A percentile compares a stretch with the other conserved stretches of the same genome.
phyloP scores from a whole-genome alignment of 2,888 invertebrate genomes.

The Augiades crinisus region DNA sequence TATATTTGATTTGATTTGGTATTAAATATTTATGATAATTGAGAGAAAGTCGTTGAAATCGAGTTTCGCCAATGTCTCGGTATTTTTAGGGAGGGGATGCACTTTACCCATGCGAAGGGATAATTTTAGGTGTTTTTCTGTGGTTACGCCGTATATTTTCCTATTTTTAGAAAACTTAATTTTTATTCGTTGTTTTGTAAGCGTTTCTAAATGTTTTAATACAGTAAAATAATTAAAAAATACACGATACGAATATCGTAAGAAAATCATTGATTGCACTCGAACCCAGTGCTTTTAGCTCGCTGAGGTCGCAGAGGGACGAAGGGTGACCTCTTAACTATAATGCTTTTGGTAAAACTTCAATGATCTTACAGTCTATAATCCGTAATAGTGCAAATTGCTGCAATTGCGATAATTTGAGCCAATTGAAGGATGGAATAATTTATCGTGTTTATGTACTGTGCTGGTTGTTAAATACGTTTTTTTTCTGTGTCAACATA shows the following conservation, averaged over 20 bases:
- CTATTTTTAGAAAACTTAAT: not conserved
- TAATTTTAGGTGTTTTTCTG: slow-evolving; percentile 66
- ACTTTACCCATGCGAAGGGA: slow-evolving; percentile 73
- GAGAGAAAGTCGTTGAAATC: slow-evolving; percentile 40
- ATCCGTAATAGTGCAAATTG: slow-evolving; percentile 33
- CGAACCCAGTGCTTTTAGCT: slow-evolving; percentile 64
- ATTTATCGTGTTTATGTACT: too few species aligned
- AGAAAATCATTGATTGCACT: slow-evolving; percentile 72
- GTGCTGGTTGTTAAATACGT: too few species aligned
- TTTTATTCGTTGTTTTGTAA: not conserved
- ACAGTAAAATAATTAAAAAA: not conserved
- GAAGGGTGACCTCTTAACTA: slow-evolving; percentile 54
- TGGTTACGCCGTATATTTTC: not conserved
- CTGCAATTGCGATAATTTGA: too few species aligned
- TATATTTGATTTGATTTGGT: not conserved
- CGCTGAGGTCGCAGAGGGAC: slow-evolving; percentile 54
- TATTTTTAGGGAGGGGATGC: slow-evolving; percentile 79
- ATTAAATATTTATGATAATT: not conserved
- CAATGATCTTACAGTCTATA: slow-evolving; percentile 33
- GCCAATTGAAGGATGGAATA: too few species aligned
- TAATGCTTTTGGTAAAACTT: slow-evolving; percentile 42
- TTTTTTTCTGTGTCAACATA: too few species aligned
- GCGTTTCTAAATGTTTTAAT: not conserved
- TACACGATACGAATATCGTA: too few species aligned
- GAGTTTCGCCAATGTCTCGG: slow-evolving; percentile 57